Evolutionary conservation across 2,113 vertebrate species (phyloP).

Genomic region (Corydoras sp.): DNA sequence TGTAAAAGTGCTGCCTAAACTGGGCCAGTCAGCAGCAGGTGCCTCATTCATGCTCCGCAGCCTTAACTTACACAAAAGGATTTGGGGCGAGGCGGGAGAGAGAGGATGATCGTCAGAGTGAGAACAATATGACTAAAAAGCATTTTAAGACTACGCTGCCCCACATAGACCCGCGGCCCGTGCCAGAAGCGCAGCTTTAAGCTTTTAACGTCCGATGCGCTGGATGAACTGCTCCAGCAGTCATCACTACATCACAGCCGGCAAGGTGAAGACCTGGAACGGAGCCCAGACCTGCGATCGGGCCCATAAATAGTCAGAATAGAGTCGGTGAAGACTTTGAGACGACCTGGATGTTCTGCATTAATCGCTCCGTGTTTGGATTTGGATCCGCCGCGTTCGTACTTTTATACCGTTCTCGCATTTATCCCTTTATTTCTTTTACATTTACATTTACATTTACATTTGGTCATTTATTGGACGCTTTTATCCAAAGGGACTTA

Average conservation of each 20-base stretch:
- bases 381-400: no score
- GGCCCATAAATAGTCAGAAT: no score
- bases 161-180: conserved; percentile 1
- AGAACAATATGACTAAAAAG: not conserved
- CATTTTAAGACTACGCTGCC: conserved; percentile 8
- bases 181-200: not conserved
- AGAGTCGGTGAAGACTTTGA: no score
- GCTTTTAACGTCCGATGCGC: not conserved
- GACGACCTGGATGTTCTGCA: no score
- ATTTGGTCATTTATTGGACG: no score
- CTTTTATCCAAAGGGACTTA: no score
- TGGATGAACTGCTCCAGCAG: conserved; percentile 6
- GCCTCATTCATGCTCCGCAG: conserved; percentile 47
- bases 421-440: no score
- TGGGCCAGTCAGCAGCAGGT: conserved; percentile 64
- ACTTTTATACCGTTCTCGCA: no score
- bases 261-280: not conserved
- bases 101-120: not conserved
- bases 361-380: no score
- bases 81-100: conserved; percentile 4
- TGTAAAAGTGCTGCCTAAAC: conserved; percentile 48
- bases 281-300: not conserved
- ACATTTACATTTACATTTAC: no score
- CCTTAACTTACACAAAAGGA: not conserved
- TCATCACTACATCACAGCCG: not conserved